Percentiles rank a stretch among this genome's conserved stretches.
Evolutionary conservation across 2,113 vertebrate species (phyloP).

Genomic region (Turnix velox): DNA sequence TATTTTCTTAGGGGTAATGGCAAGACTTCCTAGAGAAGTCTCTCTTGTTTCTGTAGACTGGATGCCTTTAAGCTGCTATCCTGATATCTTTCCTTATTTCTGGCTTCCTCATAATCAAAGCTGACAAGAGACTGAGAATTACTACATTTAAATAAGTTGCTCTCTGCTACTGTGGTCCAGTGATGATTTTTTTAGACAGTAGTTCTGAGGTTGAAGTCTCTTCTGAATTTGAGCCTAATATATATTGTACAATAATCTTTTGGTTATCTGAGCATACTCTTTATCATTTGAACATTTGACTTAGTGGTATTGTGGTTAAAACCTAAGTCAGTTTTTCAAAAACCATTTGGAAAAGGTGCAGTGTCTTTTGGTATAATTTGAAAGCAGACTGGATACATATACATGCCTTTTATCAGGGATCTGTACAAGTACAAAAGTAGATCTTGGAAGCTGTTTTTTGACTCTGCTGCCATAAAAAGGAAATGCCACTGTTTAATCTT

Average conservation of each 20-base stretch:
- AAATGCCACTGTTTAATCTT: background rate
- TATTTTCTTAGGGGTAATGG: slow-evolving; percentile 29
- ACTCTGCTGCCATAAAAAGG: background rate
- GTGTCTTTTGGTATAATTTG: background rate
- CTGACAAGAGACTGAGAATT: background rate
- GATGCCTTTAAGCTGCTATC: slow-evolving; percentile 10
- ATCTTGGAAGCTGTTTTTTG: fast-evolving
- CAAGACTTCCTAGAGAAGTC: background rate
- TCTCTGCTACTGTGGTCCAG: background rate
- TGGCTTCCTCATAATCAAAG: slow-evolving; percentile 37
- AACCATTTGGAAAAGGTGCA: background rate
- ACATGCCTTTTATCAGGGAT: background rate
- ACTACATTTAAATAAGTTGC: slow-evolving; percentile 8
- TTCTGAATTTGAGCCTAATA: background rate
- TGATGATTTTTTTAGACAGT: background rate
- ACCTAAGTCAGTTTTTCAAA: background rate
- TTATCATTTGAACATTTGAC: background rate
- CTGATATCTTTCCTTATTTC: slow-evolving; percentile 8
- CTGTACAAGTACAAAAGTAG: background rate
- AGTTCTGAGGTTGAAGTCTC: background rate
- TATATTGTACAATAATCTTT: background rate
- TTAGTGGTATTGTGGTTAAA: background rate
- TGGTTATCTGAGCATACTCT: background rate
- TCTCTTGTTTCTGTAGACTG: background rate
- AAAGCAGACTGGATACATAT: background rate